Percentiles rank a stretch among this genome's conserved stretches.
These are phyloP conservation scores for Sylvicapra grimmia DNA, from an alignment of 2,113 vertebrate species.

Conservation along the genomic window DNA sequence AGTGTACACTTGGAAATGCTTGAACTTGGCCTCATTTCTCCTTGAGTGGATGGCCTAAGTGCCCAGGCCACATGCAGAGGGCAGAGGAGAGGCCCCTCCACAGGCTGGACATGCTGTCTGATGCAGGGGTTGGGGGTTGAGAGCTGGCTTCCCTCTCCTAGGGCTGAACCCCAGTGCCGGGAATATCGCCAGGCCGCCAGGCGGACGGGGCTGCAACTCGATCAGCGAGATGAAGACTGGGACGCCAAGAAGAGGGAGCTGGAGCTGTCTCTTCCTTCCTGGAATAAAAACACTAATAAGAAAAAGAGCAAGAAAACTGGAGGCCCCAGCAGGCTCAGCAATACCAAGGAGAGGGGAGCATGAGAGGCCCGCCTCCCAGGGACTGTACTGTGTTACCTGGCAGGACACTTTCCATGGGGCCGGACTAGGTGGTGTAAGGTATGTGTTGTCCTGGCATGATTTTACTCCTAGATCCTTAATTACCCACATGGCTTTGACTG, in stretches of 20 bases:
- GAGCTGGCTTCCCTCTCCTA: constrained; percentile 63
- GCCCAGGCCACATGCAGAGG: background rate
- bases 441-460: accelerated
- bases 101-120: background rate
- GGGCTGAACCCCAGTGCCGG: constrained; percentile 84
- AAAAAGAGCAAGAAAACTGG: background rate
- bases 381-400: background rate
- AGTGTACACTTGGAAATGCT: background rate
- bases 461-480: background rate
- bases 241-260: constrained; percentile 76
- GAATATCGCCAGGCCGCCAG: constrained; percentile 72
- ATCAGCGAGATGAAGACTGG: constrained; percentile 89
- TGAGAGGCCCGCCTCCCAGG: accelerated
- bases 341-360: background rate
- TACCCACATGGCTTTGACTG: background rate
- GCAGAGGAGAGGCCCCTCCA: accelerated
- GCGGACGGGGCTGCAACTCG: constrained; percentile 74
- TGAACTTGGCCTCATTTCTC: background rate
- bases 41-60: accelerated
- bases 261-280: constrained; percentile 27
- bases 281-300: background rate
- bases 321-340: background rate
- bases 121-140: background rate
- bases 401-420: background rate
- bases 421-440: background rate